Evolutionary conservation across 2,888 invertebrate genomes (phyloP).

Genomic region (Drosophila meridionalis): DNA sequence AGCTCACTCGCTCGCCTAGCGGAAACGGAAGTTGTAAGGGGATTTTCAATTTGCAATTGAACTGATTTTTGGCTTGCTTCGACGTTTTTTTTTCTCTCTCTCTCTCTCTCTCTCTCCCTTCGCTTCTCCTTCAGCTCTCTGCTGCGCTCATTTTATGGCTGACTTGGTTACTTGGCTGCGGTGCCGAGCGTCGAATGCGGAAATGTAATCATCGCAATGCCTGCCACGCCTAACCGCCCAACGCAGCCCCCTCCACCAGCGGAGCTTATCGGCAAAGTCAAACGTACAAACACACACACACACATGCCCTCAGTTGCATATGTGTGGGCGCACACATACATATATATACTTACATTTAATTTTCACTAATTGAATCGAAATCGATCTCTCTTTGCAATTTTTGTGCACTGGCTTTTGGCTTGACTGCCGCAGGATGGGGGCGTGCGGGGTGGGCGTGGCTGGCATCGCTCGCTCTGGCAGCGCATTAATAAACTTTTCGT

Average conservation of each 20-base stretch:
- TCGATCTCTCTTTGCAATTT: slow-evolving; percentile 70
- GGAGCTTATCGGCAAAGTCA: slow-evolving; percentile 58
- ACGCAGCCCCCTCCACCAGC: background rate
- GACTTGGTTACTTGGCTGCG: slow-evolving; percentile 73
- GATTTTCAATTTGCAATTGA: slow-evolving; percentile 81
- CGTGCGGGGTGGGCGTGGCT: slow-evolving; percentile 14
- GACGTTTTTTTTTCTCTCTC: slow-evolving; percentile 1
- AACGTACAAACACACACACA: slow-evolving; percentile 32
- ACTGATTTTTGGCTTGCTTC: slow-evolving; percentile 78
- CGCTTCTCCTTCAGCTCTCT: background rate
- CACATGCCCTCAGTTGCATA: slow-evolving; percentile 19
- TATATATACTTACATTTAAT: slow-evolving; percentile 77
- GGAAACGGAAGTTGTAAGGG: slow-evolving; percentile 81
- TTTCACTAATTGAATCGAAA: slow-evolving; percentile 82
- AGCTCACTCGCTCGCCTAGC: slow-evolving; percentile 48
- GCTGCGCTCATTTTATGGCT: slow-evolving; percentile 78
- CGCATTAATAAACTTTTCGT: slow-evolving; percentile 77
- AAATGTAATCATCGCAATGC: slow-evolving; percentile 80
- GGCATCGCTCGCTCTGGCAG: slow-evolving; percentile 46
- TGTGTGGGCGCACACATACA: slow-evolving; percentile 20
- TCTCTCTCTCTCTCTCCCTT: background rate
- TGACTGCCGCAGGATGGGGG: background rate
- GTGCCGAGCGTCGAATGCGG: slow-evolving; percentile 59
- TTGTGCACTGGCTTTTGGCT: slow-evolving; percentile 36
- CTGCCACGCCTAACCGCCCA: slow-evolving; percentile 19